phyloP scores from a whole-genome alignment of 35 echinoderm and acorn worm genomes.

The Strongylocentrotus purpuratus region DNA sequence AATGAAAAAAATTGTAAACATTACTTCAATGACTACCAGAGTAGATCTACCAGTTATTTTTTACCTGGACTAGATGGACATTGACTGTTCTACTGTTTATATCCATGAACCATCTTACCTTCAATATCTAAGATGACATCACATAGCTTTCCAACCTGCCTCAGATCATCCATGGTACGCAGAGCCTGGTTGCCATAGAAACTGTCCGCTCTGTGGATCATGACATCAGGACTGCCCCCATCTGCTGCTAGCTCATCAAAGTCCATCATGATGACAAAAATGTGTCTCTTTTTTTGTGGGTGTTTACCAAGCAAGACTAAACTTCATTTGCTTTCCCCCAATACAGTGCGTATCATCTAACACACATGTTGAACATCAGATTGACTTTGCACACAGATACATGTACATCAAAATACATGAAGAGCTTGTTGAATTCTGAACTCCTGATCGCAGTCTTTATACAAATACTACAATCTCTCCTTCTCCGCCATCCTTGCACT shows the following conservation, averaged over 20 bases:
- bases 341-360: neutral
- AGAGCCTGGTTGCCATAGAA: conserved; percentile 65
- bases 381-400: neutral
- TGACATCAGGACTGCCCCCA: conserved; percentile 49
- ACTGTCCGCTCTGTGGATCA: conserved; percentile 68
- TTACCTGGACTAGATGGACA: no score
- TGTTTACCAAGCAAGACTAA: neutral
- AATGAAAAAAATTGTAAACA: no score
- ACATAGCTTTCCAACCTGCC: conserved; percentile 67
- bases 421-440: neutral
- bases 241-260: conserved; percentile 71
- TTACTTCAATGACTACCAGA: no score
- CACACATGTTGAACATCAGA: neutral
- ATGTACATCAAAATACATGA: no score
- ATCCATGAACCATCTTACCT: neutral
- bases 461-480: neutral
- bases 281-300: neutral
- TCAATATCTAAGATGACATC: conserved; percentile 62
- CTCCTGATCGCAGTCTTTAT: neutral
- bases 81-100: no score
- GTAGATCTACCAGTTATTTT: no score
- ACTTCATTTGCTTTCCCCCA: neutral
- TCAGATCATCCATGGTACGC: conserved; percentile 68
- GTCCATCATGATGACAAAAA: conserved; percentile 71
- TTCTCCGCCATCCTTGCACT: neutral